Evolutionary conservation across 2,888 invertebrate species (phyloP).

Genomic region (Malachius bipustulatus): DNA sequence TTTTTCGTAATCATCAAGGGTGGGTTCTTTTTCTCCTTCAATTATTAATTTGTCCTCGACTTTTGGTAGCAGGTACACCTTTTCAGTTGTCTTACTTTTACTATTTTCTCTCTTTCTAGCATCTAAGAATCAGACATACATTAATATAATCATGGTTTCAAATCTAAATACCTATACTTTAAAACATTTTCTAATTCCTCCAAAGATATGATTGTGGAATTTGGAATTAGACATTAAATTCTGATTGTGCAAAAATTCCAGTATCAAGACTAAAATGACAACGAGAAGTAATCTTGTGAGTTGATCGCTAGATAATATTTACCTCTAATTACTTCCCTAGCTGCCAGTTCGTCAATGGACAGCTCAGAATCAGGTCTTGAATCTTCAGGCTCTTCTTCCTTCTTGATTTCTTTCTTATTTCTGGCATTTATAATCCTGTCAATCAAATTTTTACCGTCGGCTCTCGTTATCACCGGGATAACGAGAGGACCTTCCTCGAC

Average conservation of each 20-base stretch:
- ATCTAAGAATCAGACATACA: slow-evolving; percentile 26
- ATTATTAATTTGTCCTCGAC: slow-evolving; percentile 46
- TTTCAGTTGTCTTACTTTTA: slow-evolving; percentile 16
- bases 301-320: too few relatives aligned
- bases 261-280: not conserved
- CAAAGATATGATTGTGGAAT: too few relatives aligned
- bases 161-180: too few relatives aligned
- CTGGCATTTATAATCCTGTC: slow-evolving; percentile 44
- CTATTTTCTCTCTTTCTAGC: slow-evolving; percentile 26
- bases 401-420: slow-evolving; percentile 15
- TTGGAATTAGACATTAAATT: too few relatives aligned
- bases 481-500: slow-evolving; percentile 44
- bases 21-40: slow-evolving; percentile 52
- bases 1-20: slow-evolving; percentile 53
- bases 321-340: slow-evolving; percentile 57
- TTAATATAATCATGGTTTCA: too few relatives aligned
- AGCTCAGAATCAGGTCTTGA: slow-evolving; percentile 32
- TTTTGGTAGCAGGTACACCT: slow-evolving; percentile 44
- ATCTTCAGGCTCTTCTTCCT: slow-evolving; percentile 21
- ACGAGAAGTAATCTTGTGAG: slow-evolving; percentile 5
- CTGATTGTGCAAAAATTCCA: not conserved
- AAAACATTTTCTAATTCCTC: too few relatives aligned
- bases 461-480: slow-evolving; percentile 50
- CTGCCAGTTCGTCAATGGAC: slow-evolving; percentile 59
- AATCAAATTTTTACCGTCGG: slow-evolving; percentile 38